Conservation (phyloP, 2,888 invertebrate species). For the Operophtera brumata region DNA sequence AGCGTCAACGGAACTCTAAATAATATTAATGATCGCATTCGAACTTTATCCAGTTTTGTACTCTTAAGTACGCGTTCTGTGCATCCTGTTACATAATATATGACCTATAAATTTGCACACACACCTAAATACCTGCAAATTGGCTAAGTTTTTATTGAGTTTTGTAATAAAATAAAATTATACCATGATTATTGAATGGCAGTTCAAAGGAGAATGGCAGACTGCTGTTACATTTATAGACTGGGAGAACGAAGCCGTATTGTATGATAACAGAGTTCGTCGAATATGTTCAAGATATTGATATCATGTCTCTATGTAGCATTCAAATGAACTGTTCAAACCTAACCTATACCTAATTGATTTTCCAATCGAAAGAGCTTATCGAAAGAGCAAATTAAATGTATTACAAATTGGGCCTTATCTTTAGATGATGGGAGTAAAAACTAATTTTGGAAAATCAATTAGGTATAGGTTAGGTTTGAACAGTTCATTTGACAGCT, state of each 20-base stretch:
- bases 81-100: slow-evolving; percentile 12
- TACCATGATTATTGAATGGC: too few relatives aligned
- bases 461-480: background rate
- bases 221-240: too few relatives aligned
- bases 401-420: too few relatives aligned
- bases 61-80: slow-evolving; percentile 11
- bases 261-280: too few relatives aligned
- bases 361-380: too few relatives aligned
- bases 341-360: background rate
- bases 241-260: too few relatives aligned
- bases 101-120: background rate
- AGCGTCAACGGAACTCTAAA: slow-evolving; percentile 37
- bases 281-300: too few relatives aligned
- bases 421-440: too few relatives aligned
- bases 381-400: too few relatives aligned
- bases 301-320: too few relatives aligned
- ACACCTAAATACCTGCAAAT: background rate
- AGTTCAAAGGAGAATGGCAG: too few relatives aligned
- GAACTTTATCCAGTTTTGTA: slow-evolving; percentile 31
- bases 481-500: background rate
- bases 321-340: background rate
- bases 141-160: background rate
- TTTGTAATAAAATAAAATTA: slow-evolving; percentile 3
- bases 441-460: too few relatives aligned
- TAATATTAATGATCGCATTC: slow-evolving; percentile 41